Evolutionary conservation across 2,888 invertebrate species (phyloP), one percentile per base, ranked within the genome.

Genomic region (Sphaeridia pumilis): DNA sequence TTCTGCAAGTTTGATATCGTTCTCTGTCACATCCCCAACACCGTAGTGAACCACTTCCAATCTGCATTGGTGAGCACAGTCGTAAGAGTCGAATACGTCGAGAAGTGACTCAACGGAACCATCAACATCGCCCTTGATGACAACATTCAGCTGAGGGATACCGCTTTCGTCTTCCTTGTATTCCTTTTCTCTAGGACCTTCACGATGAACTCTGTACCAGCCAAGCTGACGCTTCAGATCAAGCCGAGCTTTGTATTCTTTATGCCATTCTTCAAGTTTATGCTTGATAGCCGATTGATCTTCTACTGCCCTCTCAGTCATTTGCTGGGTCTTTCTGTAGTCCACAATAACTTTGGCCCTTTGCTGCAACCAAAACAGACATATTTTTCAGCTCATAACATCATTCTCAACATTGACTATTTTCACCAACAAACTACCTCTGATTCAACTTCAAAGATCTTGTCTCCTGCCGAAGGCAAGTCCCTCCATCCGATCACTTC

Each of bases 101-200:
- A 94, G 71, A 59, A 98, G 85, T 0, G 97, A 95, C 70, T 98
- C 97, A 41, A 95, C 81, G 0, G 93, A 92, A 0, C 98, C 98
- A 70, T 89, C 86, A 2, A 97, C 95, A 73, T 98, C 98, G 22
- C 87, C 87, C 46, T 61, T 62, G 28, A 65, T 48, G 12, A 64
- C 50, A 1, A 64, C 42, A 24, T 57, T 46, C 14, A 63, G 44
- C 36, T 57, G 36, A 4, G 60, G 47, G 36, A 57, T 48, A 12
- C 47, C 50, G 42, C 49, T 54, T n/a, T 47, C 76, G 28, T 73
- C 74, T 46, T 58, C 65, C 51, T 66, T 56, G 47, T 70, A 70
- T 68, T 80, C 76, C 58, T 81, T 80, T 66, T 71, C 69, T 3
- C 83, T 69, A 0, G 81, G 82, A 0, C 81, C 83, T 1, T 70